Base-by-base conservation (phyloP, 92 coral and sea anemone genomes). In the Siderastrea radians region DNA sequence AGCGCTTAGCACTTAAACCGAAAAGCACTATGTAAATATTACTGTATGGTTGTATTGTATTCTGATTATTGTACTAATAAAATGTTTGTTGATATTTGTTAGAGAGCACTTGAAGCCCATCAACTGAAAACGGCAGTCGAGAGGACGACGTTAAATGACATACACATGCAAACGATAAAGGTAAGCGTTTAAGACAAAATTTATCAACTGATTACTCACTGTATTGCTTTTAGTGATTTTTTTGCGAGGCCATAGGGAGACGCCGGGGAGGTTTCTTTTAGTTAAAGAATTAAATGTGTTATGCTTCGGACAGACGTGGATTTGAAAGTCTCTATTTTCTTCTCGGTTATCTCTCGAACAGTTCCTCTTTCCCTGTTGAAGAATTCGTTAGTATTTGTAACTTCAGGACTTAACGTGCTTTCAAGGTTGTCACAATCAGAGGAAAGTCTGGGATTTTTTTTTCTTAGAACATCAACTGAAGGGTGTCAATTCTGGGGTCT, bases 111-210 rank as follows among this genome's bases (percentile, higher is more conserved):
- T 17, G 99, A 98, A 71, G 93, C 98, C 0, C 92, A 93, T 74
- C 99, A 98, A 77, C 85, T 98, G 47, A 98, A 98, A 80, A 98
- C 99, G 65, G 99, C 99, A 17, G 95, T 96, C 26, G 99, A 98
- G 63, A 88, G 99, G 61, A 98, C 99, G 45, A 95, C 98, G 15
- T 59, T 96, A 63, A 96, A 98, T 73, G 99, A 98, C 81, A 96
- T 98, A 50, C 99, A 98, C 93, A 98, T 98, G 99, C 99, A 98
- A 86, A 96, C 99, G 5, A 96, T 98, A 60, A 94, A 94, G 98
- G 99, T 98, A 89, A 4, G 59, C 15, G 13, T 44, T n/a, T 44
- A 57, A 0, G 16, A 15, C 2, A 52, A 49, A 26, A 26, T 26
- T 26, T 26, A 26, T 26, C 38, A 48, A 16, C 75, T 79, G 11